Conservation (phyloP, 2,888 invertebrate species). For the Leucania comma region DNA sequence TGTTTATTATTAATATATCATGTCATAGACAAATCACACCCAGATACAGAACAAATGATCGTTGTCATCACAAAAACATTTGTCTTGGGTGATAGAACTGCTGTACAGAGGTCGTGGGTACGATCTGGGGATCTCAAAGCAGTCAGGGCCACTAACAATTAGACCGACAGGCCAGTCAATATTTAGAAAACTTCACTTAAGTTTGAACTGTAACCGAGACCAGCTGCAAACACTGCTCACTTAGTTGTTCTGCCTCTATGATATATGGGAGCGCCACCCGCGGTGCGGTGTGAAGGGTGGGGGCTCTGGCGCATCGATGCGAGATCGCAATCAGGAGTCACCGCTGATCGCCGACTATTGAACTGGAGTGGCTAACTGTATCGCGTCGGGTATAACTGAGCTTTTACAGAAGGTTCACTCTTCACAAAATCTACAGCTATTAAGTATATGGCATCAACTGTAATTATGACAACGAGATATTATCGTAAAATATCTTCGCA, state of each 20-base stretch:
- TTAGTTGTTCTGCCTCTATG: neutral
- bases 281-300: neutral
- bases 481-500: too few relatives aligned
- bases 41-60: too few relatives aligned
- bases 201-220: neutral
- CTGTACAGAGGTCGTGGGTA: too few relatives aligned
- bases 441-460: too few relatives aligned
- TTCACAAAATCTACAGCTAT: neutral
- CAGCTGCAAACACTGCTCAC: neutral
- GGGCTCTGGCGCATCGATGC: neutral
- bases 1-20: too few relatives aligned
- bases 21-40: too few relatives aligned
- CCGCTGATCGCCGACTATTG: conserved; percentile 22
- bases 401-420: conserved; percentile 12
- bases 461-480: too few relatives aligned
- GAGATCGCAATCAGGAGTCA: conserved; percentile 28
- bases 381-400: neutral
- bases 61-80: too few relatives aligned
- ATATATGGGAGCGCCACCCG: conserved; percentile 5
- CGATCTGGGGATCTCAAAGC: too few relatives aligned
- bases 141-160: too few relatives aligned
- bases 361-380: conserved; percentile 52
- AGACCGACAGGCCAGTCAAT: too few relatives aligned
- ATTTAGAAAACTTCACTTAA: neutral
- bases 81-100: too few relatives aligned